phyloP scores from a whole-genome alignment of 1,140 invertebrate genomes.

The Platorchestia sp. region DNA sequence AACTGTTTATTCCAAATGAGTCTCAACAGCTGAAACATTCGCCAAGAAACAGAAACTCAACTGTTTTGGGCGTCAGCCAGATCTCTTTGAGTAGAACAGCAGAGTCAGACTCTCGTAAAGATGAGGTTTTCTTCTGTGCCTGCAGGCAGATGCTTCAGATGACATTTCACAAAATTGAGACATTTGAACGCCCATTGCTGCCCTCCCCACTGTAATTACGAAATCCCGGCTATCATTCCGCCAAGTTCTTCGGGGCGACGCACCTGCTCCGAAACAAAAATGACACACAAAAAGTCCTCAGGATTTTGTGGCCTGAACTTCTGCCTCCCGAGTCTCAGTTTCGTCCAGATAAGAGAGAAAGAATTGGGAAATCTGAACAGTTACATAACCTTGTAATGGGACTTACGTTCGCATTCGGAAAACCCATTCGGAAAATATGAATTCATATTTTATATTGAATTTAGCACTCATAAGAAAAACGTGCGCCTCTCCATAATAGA shows the following conservation, averaged over 20 bases:
- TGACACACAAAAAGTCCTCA: background rate
- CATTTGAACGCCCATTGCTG: background rate
- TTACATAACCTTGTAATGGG: background rate
- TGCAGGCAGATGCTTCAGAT: background rate
- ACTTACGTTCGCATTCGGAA: background rate
- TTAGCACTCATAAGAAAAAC: background rate
- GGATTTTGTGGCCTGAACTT: background rate
- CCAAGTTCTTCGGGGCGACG: background rate
- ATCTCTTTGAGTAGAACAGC: background rate
- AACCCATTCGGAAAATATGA: background rate
- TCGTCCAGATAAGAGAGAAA: background rate
- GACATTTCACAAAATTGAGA: background rate
- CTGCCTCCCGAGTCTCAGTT: background rate
- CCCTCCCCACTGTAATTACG: background rate
- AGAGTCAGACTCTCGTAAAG: background rate
- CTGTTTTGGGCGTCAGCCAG: background rate
- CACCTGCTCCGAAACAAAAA: background rate
- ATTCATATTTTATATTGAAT: background rate
- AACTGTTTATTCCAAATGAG: background rate
- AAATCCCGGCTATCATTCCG: background rate
- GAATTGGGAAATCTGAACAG: background rate
- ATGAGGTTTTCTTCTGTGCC: background rate
- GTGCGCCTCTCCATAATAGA: background rate
- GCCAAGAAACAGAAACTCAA: background rate
- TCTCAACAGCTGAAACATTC: background rate